These are phyloP conservation scores for Lagodon rhomboides DNA, from an alignment of 2,797 vertebrate genomes.

Conservation along the genomic window DNA sequence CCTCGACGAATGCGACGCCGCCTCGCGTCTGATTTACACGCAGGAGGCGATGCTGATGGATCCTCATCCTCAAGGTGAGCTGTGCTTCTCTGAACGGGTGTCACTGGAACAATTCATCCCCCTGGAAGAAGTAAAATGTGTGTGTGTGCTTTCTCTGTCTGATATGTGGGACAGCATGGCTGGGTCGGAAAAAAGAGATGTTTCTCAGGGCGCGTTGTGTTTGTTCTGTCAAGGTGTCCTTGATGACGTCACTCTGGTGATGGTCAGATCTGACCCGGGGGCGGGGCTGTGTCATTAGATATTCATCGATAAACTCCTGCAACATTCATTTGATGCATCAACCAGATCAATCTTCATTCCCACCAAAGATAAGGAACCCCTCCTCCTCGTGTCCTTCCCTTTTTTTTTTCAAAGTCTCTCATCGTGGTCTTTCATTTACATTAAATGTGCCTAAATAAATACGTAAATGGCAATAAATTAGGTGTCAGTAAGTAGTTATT, in stretches of 20 bases:
- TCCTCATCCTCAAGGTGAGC: constrained; percentile 31
- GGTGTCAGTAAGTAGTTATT: constrained; percentile 73
- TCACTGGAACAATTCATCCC: constrained; percentile 13
- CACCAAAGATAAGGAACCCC: constrained; percentile 83
- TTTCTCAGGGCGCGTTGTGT: constrained; percentile 45
- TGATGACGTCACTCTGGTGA: constrained; percentile 69
- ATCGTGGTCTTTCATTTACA: constrained; percentile 62
- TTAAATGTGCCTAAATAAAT: constrained; percentile 81
- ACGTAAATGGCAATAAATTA: constrained; percentile 83
- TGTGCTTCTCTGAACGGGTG: constrained; percentile 56
- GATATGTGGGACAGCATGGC: constrained; percentile 75
- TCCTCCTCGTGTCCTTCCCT: constrained; percentile 38
- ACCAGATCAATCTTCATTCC: constrained; percentile 87
- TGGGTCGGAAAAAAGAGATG: constrained; percentile 10
- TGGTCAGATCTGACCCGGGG: constrained; percentile 79
- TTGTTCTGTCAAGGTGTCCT: constrained; percentile 42
- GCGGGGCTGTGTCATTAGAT: constrained; percentile 63
- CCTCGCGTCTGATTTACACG: constrained; percentile 47
- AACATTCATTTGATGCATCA: constrained; percentile 74
- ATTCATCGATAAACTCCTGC: constrained; percentile 61
- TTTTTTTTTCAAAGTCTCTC: constrained; percentile 43
- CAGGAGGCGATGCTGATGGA: constrained; percentile 43
- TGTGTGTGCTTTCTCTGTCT: constrained; percentile 59
- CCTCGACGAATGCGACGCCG: constrained; percentile 27
- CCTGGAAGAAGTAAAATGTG: constrained; percentile 1